These are phyloP conservation scores for Chaetodon trifasciatus DNA, from an alignment of 2,797 vertebrate genomes.

Conservation along the genomic window DNA sequence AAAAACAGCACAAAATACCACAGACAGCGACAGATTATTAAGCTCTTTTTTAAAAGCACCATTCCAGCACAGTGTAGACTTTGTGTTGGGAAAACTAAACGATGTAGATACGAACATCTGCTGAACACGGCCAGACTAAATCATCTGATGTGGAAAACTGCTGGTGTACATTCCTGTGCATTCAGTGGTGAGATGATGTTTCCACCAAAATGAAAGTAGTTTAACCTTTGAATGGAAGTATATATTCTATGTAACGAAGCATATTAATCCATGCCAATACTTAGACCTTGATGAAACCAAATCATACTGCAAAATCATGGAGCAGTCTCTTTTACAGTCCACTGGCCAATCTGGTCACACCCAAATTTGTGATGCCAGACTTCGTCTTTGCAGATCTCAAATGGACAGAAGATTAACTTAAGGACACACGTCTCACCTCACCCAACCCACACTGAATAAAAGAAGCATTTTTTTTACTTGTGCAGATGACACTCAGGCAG, in stretches of 20 bases:
- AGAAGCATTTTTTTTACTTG: background rate
- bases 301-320: background rate
- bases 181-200: conserved; percentile 14
- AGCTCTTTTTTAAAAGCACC: conserved; percentile 41
- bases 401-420: background rate
- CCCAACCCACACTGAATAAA: background rate
- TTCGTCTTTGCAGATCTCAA: background rate
- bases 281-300: conserved; percentile 18
- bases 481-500: conserved; percentile 21
- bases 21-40: conserved; percentile 32
- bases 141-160: conserved; percentile 45
- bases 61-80: conserved; percentile 34
- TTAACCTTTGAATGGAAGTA: background rate
- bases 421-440: background rate
- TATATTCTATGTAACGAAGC: conserved; percentile 4
- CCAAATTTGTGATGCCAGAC: background rate
- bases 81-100: conserved; percentile 54
- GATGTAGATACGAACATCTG: conserved; percentile 43
- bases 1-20: conserved; percentile 41
- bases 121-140: conserved; percentile 45
- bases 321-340: background rate
- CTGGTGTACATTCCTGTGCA: conserved; percentile 65
- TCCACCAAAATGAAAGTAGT: background rate
- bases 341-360: background rate
- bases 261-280: conserved; percentile 32